A percentile compares a stretch with the other conserved stretches of the same genome.
Evolutionary conservation across 2,797 vertebrate genomes (phyloP).

Genomic region (Dendrocincla fuliginosa): DNA sequence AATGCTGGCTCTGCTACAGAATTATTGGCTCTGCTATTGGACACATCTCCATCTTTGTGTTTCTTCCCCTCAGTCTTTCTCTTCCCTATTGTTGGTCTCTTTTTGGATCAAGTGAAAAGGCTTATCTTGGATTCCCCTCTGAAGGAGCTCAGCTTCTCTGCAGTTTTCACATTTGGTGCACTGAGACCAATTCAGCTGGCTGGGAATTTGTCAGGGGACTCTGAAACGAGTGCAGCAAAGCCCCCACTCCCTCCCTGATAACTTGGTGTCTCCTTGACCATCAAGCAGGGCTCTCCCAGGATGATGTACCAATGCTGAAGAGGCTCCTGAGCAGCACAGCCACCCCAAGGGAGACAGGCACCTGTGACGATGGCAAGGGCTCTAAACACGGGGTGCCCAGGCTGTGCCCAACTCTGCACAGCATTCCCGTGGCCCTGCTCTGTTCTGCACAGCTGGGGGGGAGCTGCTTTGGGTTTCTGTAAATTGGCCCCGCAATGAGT

Average conservation of each 20-base stretch:
- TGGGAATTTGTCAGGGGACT: not conserved
- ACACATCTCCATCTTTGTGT: not conserved
- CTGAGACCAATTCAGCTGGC: not conserved
- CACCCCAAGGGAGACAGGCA: not conserved
- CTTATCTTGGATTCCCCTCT: not conserved
- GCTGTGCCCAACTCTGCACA: not conserved
- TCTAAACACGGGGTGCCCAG: not conserved
- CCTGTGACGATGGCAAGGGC: not conserved
- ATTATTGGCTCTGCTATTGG: not conserved
- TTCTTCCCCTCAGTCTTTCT: not conserved
- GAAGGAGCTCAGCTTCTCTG: not conserved
- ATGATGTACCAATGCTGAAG: not conserved
- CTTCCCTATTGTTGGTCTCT: not conserved
- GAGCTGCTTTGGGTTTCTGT: not conserved
- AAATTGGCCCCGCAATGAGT: not conserved
- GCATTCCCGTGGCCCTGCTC: not conserved
- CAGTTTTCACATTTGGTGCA: not conserved
- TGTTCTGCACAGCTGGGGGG: not conserved
- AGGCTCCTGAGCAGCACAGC: not conserved
- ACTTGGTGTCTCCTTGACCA: not conserved
- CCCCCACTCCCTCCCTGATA: not conserved
- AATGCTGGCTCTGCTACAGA: not conserved
- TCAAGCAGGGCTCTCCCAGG: not conserved
- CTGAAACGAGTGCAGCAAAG: not conserved
- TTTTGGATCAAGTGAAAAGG: not conserved